A percentile compares a stretch with the other conserved stretches of the same genome.
Evolutionary conservation across 2,797 vertebrate species (phyloP).

Genomic region (Phataginus tricuspis): DNA sequence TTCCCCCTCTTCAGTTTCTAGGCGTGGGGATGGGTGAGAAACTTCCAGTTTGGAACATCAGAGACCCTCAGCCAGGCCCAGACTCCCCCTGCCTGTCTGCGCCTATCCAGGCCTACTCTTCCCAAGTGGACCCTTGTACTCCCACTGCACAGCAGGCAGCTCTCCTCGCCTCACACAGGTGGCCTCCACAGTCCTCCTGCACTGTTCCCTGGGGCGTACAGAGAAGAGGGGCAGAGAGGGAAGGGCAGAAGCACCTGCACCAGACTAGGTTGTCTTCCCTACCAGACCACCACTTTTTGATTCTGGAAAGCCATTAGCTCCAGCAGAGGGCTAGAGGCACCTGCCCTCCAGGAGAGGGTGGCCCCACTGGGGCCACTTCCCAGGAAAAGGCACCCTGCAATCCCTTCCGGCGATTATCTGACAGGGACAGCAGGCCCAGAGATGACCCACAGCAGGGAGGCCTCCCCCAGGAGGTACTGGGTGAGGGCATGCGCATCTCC

Average conservation of each 20-base stretch:
- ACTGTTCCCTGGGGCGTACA: too few relatives aligned
- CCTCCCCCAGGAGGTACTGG: neutral
- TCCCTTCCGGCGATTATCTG: neutral
- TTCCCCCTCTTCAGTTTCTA: neutral
- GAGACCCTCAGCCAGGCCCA: neutral
- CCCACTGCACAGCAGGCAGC: fast-evolving
- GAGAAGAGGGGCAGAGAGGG: neutral
- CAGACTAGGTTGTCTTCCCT: neutral
- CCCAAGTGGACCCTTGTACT: neutral
- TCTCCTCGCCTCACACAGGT: neutral
- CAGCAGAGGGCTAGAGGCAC: neutral
- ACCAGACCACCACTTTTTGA: neutral
- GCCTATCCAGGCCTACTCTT: neutral
- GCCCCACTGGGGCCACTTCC: neutral
- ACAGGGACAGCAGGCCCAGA: neutral
- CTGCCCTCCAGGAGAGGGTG: neutral
- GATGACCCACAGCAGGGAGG: neutral
- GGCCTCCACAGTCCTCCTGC: neutral
- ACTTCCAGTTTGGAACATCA: neutral
- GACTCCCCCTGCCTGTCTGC: neutral
- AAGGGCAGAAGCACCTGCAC: neutral
- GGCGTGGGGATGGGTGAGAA: fast-evolving
- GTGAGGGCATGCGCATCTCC: neutral
- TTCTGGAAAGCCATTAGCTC: neutral
- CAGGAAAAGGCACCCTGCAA: neutral